Conservation (phyloP, 1,140 invertebrate species). For the Ceratina calcarata region DNA sequence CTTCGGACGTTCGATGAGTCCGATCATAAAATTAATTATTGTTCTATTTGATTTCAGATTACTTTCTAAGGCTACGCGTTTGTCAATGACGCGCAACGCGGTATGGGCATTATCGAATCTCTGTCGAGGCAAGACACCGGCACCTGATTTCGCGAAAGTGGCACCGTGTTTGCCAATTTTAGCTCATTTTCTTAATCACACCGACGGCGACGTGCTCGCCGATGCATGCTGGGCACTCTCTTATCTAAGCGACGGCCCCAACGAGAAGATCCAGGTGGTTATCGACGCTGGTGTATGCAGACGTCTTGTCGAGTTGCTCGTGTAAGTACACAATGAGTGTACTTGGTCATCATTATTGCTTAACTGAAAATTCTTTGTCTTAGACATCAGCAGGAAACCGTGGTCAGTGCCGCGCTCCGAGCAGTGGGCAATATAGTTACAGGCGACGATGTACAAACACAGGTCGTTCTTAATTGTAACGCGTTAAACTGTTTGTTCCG, state of each 20-base stretch:
- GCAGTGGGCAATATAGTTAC: slow-evolving; percentile 99
- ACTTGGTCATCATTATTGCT: background rate
- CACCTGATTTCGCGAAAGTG: slow-evolving; percentile 95
- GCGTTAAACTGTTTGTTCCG: slow-evolving; percentile 92
- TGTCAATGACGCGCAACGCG: slow-evolving; percentile 98
- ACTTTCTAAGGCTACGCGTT: slow-evolving; percentile 88
- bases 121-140: slow-evolving; percentile 98
- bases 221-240: slow-evolving; percentile 95
- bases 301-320: slow-evolving; percentile 95
- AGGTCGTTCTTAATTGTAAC: slow-evolving; percentile 95
- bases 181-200: slow-evolving; percentile 92
- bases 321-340: slow-evolving; percentile 82
- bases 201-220: slow-evolving; percentile 94
- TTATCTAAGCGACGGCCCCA: slow-evolving; percentile 97
- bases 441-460: slow-evolving; percentile 98
- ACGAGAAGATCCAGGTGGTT: slow-evolving; percentile 98
- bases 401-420: slow-evolving; percentile 96
- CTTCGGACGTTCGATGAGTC: no score
- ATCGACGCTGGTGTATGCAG: slow-evolving; percentile 97
- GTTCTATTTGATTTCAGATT: slow-evolving; percentile 82
- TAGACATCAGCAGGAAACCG: slow-evolving; percentile 93
- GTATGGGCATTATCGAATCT: slow-evolving; percentile 98
- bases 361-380: slow-evolving; percentile 50
- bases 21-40: slow-evolving; percentile 9
- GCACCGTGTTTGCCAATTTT: slow-evolving; percentile 91